Percentiles rank a stretch among this genome's conserved stretches.
These are phyloP conservation scores for Pipistrellus pipistrellus DNA, from an alignment of 2,797 vertebrate species.

Conservation along the genomic window DNA sequence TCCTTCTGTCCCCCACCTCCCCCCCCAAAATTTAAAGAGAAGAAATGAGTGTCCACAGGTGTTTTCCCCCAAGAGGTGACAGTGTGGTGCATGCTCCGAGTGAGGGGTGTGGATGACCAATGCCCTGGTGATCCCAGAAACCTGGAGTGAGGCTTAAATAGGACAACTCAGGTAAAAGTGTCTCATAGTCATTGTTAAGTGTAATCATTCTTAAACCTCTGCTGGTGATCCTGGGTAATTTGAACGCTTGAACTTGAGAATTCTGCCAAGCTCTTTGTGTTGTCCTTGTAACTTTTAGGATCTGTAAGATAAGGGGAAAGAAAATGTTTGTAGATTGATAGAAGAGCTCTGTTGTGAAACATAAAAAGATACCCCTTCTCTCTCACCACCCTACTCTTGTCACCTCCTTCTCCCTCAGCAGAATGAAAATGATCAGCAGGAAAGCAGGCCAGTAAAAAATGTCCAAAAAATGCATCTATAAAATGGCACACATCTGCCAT, in stretches of 20 bases:
- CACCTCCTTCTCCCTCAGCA: background rate
- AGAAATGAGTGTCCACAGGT: background rate
- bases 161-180: background rate
- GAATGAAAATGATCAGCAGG: background rate
- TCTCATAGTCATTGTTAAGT: background rate
- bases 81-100: background rate
- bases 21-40: background rate
- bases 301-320: background rate
- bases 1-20: too few relatives aligned
- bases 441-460: background rate
- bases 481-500: rapidly evolving
- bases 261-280: background rate
- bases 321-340: background rate
- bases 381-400: rapidly evolving
- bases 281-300: background rate
- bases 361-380: background rate
- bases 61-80: background rate
- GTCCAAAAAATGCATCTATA: background rate
- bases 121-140: background rate
- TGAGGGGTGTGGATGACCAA: too few relatives aligned
- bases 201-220: background rate
- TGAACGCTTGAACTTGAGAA: background rate
- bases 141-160: background rate
- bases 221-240: background rate
- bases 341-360: background rate